Evolutionary conservation across 2,888 invertebrate genomes (phyloP).

Genomic region (Ariolimax columbianus): DNA sequence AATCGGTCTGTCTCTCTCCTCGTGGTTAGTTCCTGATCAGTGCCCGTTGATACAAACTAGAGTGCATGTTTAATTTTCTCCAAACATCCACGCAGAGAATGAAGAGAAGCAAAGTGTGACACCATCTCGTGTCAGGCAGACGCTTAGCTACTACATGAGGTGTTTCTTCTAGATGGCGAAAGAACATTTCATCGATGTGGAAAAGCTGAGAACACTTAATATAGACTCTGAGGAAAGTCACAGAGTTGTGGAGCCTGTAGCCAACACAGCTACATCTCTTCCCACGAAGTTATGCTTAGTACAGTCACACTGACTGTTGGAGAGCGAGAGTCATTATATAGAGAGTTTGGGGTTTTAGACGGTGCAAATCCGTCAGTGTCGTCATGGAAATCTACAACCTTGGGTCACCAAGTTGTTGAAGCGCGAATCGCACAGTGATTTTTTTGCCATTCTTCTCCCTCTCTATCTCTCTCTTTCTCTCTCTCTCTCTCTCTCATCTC

Average conservation of each 20-base stretch:
- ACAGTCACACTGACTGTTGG: no score
- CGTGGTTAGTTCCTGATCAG: neutral
- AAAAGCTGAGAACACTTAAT: neutral
- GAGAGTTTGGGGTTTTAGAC: no score
- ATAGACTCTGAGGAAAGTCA: neutral
- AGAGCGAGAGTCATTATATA: no score
- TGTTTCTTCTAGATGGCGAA: neutral
- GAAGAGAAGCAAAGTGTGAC: neutral
- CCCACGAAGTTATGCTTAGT: neutral
- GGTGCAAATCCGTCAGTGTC: no score
- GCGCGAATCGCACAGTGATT: no score
- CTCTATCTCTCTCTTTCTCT: no score
- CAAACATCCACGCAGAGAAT: neutral
- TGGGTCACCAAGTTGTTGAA: no score
- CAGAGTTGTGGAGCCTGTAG: neutral
- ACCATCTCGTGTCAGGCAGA: constrained; percentile 7
- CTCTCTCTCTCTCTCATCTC: neutral
- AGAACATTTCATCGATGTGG: neutral
- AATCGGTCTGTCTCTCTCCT: neutral
- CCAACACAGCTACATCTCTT: neutral
- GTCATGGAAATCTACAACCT: no score
- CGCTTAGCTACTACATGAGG: neutral
- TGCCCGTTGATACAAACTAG: neutral
- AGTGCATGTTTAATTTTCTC: constrained; percentile 2
- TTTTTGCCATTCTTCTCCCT: no score